Base-by-base conservation (phyloP, 2,888 invertebrate species). In the Dynastes tityus region DNA sequence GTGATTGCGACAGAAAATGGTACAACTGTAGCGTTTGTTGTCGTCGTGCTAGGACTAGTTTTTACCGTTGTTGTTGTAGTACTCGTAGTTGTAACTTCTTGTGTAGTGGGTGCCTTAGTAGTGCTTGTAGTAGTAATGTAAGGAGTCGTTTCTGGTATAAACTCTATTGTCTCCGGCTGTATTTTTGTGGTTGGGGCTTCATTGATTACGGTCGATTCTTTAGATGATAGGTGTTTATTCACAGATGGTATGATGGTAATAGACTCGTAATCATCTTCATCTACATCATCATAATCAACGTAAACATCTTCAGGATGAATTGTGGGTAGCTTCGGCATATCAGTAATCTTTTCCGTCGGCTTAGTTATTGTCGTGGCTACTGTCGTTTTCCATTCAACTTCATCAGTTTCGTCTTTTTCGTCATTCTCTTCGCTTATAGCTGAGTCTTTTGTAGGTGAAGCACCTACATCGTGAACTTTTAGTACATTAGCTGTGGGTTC, bases 281-380 rank as follows among this genome's bases (percentile, higher is more conserved):
- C 85, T 63, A 86, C 90, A 16, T 91, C 90, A 81, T 90, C 90
- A 67, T 88, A 87, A 79, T 89, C 89, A 83, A 90, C 89, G 70
- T 84, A 89, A 71, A 84, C 86, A 13, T 84, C 83, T 77, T 82
- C 84, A 8, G 32, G 22, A 32, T 11, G 11, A 63, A 80, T 75
- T 13, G 67, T 70, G 2, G 79, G 61, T 45, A 40, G 11, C 27
- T 58, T 74, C 3, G 22, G 22, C 11, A 61, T 16, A 61, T 8
- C 51, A 51, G 79, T 76, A 6, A 75, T 77, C 45, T 70, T 65
- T 29, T 63, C 37, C 6, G 76, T 53, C n/a, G 79, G 13, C 53
- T 65, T 76, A 16, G 78, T 40, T 1, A 82, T 83, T 29, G 82
- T 82, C 53, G 74, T 71, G 11, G 76, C 58, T 74, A 75, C 55